Evolutionary conservation across 2,113 vertebrate species (phyloP).

Genomic region (Phainopepla nitens): DNA sequence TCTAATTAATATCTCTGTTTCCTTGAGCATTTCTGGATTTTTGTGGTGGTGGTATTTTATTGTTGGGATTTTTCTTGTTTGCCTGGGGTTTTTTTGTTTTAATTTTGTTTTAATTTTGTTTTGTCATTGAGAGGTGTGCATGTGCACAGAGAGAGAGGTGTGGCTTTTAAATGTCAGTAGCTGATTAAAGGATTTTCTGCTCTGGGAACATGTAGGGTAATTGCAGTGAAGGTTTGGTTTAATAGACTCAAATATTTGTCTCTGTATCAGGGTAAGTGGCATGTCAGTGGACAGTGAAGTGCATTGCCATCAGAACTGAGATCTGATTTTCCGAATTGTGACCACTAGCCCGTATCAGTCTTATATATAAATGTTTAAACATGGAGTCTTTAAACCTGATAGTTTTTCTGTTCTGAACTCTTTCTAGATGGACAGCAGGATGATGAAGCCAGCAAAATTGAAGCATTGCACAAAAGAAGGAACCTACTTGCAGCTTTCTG

Average conservation of each 20-base stretch:
- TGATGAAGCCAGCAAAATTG: conserved; percentile 97
- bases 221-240: not conserved
- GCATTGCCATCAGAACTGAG: not conserved
- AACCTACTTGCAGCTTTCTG: conserved; percentile 97
- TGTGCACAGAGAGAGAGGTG: not conserved
- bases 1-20: not conserved
- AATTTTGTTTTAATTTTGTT: not conserved
- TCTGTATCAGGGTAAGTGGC: not conserved
- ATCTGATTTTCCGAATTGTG: not conserved
- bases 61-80: not conserved
- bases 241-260: not conserved
- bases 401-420: not conserved
- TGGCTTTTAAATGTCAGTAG: not conserved
- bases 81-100: not conserved
- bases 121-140: not conserved
- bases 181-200: not conserved
- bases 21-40: not conserved
- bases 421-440: conserved; percentile 93
- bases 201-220: not conserved
- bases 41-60: not conserved
- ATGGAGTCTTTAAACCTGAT: not conserved
- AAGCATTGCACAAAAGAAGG: conserved; percentile 97
- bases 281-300: not conserved
- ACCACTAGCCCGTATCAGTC: not conserved
- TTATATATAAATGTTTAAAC: not conserved